Evolutionary conservation across 2,888 invertebrate genomes (phyloP), one percentile per base, ranked within the genome.

Genomic region (Mimachlamys varia): DNA sequence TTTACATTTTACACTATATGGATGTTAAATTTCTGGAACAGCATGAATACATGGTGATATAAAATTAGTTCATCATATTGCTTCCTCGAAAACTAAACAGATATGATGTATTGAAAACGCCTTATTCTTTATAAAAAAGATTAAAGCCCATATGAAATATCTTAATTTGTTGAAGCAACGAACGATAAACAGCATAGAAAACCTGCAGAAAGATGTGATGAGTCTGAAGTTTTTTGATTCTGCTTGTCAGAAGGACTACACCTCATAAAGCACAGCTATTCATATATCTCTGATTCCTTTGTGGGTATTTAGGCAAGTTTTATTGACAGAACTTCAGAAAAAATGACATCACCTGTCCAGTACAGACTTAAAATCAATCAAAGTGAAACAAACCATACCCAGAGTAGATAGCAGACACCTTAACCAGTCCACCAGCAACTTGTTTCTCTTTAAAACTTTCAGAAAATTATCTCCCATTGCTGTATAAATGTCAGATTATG

Each of bases 381-480:
- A 76, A 76, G 27, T 76, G 76, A 76, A 76, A 76, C 76, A 76
- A 76, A 76, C 76, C 76, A 76, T 76, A 76, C 7, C 76, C 33
- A 76, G 15, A 10, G 62, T 76, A 27, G 27, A 76, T 76, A 76
- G 33, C 76, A 27, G 76, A 76, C 76, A 76, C 76, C 76, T 76
- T 17, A 76, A 27, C 33, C 10, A 33, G 13, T 27, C 76, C 76
- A 76, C 27, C 3, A 33, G 27, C 27, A 27, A 27, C 76, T 76
- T 76, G 76, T 33, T 76, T 33, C 76, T 76, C 76, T 22, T 76
- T 33, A 76, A 76, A 76, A 76, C 76, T 33, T 76, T 76, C 33
- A 15, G 76, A 33, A 27, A 27, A 33, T 76, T 0, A 27, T 76
- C 27, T 76, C 33, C 27, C 44, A 33, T 15, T 27, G 33, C 76